Conservation (phyloP, 1,140 invertebrate species). For the Bombus impatiens region DNA sequence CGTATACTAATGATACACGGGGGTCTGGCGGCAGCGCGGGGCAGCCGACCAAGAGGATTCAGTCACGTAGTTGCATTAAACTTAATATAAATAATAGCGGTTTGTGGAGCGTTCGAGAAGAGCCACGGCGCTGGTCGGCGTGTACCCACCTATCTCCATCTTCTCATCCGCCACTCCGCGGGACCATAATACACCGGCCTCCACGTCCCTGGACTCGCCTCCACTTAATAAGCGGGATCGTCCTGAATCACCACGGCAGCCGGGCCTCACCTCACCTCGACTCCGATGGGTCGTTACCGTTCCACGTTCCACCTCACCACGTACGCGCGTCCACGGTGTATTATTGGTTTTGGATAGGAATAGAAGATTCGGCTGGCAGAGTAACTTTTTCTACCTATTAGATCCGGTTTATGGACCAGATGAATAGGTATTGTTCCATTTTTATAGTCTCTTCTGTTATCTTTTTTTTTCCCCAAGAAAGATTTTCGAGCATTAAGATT, state of each 20-base stretch:
- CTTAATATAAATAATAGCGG: slow-evolving; percentile 84
- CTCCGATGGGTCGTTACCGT: slow-evolving; percentile 61
- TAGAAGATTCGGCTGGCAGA: slow-evolving; percentile 14
- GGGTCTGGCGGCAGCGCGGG: slow-evolving; percentile 56
- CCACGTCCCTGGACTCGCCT: slow-evolving; percentile 76
- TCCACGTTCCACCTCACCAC: slow-evolving; percentile 48
- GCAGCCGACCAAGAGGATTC: slow-evolving; percentile 73
- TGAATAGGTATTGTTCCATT: too few relatives aligned
- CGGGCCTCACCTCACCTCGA: slow-evolving; percentile 57
- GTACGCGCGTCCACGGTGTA: slow-evolving; percentile 49
- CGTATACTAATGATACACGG: slow-evolving; percentile 83
- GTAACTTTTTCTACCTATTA: not conserved
- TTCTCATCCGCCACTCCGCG: slow-evolving; percentile 67
- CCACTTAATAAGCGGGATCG: slow-evolving; percentile 82
- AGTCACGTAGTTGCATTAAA: slow-evolving; percentile 83
- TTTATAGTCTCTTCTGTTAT: too few relatives aligned
- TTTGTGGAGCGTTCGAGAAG: slow-evolving; percentile 79
- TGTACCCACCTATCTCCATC: slow-evolving; percentile 81
- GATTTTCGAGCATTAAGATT: too few relatives aligned
- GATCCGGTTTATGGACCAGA: too few relatives aligned
- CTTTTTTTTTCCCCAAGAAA: too few relatives aligned
- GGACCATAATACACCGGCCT: slow-evolving; percentile 79
- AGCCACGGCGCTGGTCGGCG: slow-evolving; percentile 57
- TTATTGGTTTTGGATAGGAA: slow-evolving; percentile 62
- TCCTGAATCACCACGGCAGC: slow-evolving; percentile 78